Conservation (phyloP, 2,113 vertebrate genomes). For the Monarcha castaneiventris region DNA sequence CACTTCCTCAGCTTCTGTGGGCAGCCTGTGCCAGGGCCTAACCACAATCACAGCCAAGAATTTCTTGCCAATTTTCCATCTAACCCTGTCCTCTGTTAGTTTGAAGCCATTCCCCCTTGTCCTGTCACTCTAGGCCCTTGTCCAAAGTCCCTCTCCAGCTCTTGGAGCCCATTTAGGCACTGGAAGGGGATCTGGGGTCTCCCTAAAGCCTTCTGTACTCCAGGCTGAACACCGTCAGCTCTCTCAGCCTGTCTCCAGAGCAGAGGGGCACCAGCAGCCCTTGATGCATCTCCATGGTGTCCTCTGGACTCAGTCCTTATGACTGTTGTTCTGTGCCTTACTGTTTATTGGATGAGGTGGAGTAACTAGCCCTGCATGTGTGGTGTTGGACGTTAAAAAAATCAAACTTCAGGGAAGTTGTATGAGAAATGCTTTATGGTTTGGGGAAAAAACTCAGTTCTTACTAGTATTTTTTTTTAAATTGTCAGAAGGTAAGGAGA, state of each 20-base stretch:
- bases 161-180: not conserved
- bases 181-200: not conserved
- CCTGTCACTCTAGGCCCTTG: not conserved
- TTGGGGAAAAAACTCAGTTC: fast-evolving
- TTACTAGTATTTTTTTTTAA: not conserved
- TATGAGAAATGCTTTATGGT: not conserved
- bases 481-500: not conserved
- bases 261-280: not conserved
- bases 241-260: not conserved
- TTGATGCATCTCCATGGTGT: too few species aligned
- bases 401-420: not conserved
- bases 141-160: not conserved
- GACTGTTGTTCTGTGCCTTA: not conserved
- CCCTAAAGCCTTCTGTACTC: not conserved
- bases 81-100: not conserved
- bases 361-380: not conserved
- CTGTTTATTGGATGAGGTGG: not conserved
- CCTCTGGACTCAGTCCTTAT: not conserved
- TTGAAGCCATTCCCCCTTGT: not conserved
- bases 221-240: not conserved
- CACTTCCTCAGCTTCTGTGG: not conserved
- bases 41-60: not conserved
- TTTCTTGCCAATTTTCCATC: not conserved
- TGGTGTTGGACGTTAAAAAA: not conserved
- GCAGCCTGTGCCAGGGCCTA: not conserved